Evolutionary conservation across 2,888 invertebrate species (phyloP), one percentile per base, ranked within the genome.

Genomic region (Gastracanthus pulcherrimus): DNA sequence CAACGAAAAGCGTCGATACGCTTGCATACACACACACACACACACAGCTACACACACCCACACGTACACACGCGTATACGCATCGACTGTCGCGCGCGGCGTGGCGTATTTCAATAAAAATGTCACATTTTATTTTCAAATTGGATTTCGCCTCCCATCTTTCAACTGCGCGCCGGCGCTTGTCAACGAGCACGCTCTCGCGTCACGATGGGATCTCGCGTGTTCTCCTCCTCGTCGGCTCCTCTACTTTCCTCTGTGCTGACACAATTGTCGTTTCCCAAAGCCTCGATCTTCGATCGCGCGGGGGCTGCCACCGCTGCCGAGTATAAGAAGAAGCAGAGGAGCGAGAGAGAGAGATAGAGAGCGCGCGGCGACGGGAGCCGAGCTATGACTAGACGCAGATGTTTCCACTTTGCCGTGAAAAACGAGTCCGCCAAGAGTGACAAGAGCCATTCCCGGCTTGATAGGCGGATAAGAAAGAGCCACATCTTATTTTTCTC

Each of bases 51-150:
- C n/a, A n/a, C n/a, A 45, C 45, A 45, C 45, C 16, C n/a, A n/a
- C n/a, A n/a, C n/a, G n/a, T n/a, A n/a, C n/a, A n/a, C n/a, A n/a
- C n/a, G n/a, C n/a, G n/a, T 34, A 31, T 13, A 31, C 29, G 31
- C 31, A 13, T 9, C 11, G 23, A 16, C 38, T 16, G n/a, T 31
- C 29, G 13, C 13, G 31, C 31, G n/a, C 19, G 70, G 11, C 36
- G 34, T 62, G 23, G 29, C 76, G 60, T 29, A 87, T 87, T 87
- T 87, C 87, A 87, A 87, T 87, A 87, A 87, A 86, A 87, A 86
- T 81, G 87, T 87, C 87, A 87, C 86, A 87, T 87, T 87, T 85
- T 84, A 86, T 86, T 87, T 85, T 85, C 82, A 87, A 87, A 86
- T 87, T 82, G 82, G 77, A 80, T 82, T 80, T 69, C 71, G 71